These are phyloP conservation scores for Pardosa pseudoannulata DNA, from an alignment of 2,888 invertebrate genomes.

Conservation along the genomic window DNA sequence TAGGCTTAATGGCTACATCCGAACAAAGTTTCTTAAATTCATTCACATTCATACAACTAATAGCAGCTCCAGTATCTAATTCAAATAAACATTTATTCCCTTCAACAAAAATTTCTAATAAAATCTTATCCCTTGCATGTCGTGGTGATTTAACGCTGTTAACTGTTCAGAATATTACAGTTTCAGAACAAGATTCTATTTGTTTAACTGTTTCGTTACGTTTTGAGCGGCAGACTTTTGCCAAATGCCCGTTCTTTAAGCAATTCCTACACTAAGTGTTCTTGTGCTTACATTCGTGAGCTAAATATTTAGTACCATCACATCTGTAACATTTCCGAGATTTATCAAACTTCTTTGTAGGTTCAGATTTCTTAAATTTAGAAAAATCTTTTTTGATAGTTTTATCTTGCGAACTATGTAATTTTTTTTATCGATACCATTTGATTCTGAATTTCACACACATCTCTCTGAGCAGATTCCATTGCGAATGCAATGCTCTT, in stretches of 20 bases:
- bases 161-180: slow-evolving; percentile 52
- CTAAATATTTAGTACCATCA: slow-evolving; percentile 53
- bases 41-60: slow-evolving; percentile 48
- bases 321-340: slow-evolving; percentile 56
- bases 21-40: slow-evolving; percentile 49
- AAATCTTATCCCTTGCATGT: slow-evolving; percentile 57
- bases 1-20: slow-evolving; percentile 57
- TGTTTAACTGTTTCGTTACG: slow-evolving; percentile 43
- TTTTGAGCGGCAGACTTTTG: slow-evolving; percentile 46
- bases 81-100: slow-evolving; percentile 48
- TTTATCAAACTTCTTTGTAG: slow-evolving; percentile 49
- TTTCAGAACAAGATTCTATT: slow-evolving; percentile 49
- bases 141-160: slow-evolving; percentile 55
- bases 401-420: slow-evolving; percentile 39
- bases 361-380: slow-evolving; percentile 48
- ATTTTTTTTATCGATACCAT: slow-evolving; percentile 40
- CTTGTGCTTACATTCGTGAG: slow-evolving; percentile 54
- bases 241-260: slow-evolving; percentile 47
- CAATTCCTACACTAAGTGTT: slow-evolving; percentile 47
- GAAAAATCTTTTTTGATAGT: slow-evolving; percentile 46
- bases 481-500: slow-evolving; percentile 52
- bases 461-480: slow-evolving; percentile 48
- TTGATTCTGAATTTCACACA: slow-evolving; percentile 48
- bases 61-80: slow-evolving; percentile 50
- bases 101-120: slow-evolving; percentile 54